phyloP scores from a whole-genome alignment of 2,888 invertebrate genomes.

The Mesorhabditis spiculigera region DNA sequence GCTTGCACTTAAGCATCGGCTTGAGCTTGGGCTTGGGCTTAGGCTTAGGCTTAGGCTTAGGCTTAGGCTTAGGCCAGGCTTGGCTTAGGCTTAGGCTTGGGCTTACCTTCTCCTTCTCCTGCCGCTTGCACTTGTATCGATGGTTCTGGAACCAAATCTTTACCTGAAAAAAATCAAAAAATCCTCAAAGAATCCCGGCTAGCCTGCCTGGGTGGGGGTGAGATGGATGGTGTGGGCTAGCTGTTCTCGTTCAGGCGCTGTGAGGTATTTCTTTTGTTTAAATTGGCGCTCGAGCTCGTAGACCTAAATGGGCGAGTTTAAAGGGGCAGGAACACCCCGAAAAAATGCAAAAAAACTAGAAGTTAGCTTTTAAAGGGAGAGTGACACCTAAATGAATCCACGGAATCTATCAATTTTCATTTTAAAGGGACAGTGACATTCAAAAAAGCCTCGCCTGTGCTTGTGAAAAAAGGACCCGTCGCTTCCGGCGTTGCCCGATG shows the following conservation, averaged over 20 bases:
- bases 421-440: no score
- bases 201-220: slow-evolving; percentile 13
- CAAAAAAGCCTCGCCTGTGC: slow-evolving; percentile 27
- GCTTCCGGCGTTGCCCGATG: slow-evolving; percentile 36
- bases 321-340: no score
- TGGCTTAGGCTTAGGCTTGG: neutral
- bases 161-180: slow-evolving; percentile 21
- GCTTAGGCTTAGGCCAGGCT: neutral
- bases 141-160: slow-evolving; percentile 48
- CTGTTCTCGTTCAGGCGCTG: slow-evolving; percentile 14
- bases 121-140: slow-evolving; percentile 40
- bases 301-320: slow-evolving; percentile 35
- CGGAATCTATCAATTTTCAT: no score
- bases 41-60: neutral
- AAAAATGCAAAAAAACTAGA: no score
- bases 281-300: slow-evolving; percentile 75
- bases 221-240: slow-evolving; percentile 16
- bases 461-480: slow-evolving; percentile 41
- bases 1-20: neutral
- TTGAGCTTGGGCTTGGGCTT: neutral
- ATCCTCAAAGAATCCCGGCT: neutral
- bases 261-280: slow-evolving; percentile 68
- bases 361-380: neutral
- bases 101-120: slow-evolving; percentile 1
- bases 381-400: neutral